Evolutionary conservation across 2,888 invertebrate genomes (phyloP), one percentile per base, ranked within the genome.

Genomic region (Lapara coniferarum): DNA sequence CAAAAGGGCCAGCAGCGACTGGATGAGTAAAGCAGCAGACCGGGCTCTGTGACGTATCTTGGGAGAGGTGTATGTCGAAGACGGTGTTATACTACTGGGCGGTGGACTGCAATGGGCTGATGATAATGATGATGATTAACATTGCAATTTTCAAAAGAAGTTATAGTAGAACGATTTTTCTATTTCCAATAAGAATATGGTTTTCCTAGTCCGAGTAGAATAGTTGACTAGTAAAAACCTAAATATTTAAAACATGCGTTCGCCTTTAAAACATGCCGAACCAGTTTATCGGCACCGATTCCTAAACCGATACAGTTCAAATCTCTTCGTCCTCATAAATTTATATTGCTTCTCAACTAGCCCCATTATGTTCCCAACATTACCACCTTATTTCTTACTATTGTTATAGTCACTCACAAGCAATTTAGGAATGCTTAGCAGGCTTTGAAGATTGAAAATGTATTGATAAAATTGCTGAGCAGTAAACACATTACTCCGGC

Each of bases 401-500:
- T 59, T 44, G 12, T 5, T 44, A n/a, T 10, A 59, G 16, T 44
- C n/a, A 16, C 3, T 6, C n/a, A 10, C n/a, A 10, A n/a, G 44
- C 59, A 59, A 46, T 59, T 44, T 59, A 44, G 16, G 12, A 59
- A n/a, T 10, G 44, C 14, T 2, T 37, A 14, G 44, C 46, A 59
- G 6, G 16, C 7, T 19, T 63, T 49, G 49, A 63, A 63, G 46
- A 70, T 55, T 67, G 68, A 70, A 70, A 66, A 49, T 19, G 58
- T 16, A 49, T 58, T 49, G 53, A 52, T 37, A 66, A 52, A 80
- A 78, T 78, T 63, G 49, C 49, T 49, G 49, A 44, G 49, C 63
- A 49, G 81, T 81, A 83, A 80, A 81, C 82, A 80, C 81, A 85
- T 85, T 84, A 81, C 78, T 81, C 78, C 75, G 77, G 81, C 85